These are phyloP conservation scores for Daptonema setosum DNA, from an alignment of 2,888 invertebrate species.

Conservation along the genomic window DNA sequence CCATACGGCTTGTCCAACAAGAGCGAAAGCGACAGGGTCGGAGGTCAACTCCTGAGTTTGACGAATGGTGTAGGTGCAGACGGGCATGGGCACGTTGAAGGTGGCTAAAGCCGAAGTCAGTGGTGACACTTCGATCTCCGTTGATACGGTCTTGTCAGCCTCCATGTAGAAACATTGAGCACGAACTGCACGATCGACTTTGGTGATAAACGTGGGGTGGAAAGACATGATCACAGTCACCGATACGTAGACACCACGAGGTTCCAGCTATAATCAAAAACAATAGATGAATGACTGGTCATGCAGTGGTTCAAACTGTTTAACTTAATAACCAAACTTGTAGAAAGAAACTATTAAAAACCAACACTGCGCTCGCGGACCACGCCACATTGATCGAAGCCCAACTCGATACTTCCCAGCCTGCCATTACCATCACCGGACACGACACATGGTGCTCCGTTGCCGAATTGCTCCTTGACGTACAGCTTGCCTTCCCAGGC, in stretches of 20 bases:
- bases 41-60: background rate
- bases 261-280: slow-evolving; percentile 7
- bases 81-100: slow-evolving; percentile 1
- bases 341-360: background rate
- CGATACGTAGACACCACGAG: slow-evolving; percentile 9
- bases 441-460: slow-evolving; percentile 14
- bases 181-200: background rate
- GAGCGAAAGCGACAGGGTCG: background rate
- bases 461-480: slow-evolving; percentile 23
- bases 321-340: too few species aligned
- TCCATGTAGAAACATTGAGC: slow-evolving; percentile 8
- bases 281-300: too few species aligned
- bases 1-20: slow-evolving; percentile 2
- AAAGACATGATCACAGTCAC: slow-evolving; percentile 5
- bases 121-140: slow-evolving; percentile 4
- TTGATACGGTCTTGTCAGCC: slow-evolving; percentile 6
- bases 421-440: background rate
- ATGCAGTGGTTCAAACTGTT: too few species aligned
- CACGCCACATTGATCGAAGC: slow-evolving; percentile 25
- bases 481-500: slow-evolving; percentile 20
- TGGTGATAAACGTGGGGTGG: slow-evolving; percentile 6
- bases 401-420: slow-evolving; percentile 24
- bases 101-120: background rate
- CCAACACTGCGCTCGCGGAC: slow-evolving; percentile 20
- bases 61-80: background rate